Evolutionary conservation across 23 tunicate genomes (phyloP).

Genomic region (Halocynthia roretzi): DNA sequence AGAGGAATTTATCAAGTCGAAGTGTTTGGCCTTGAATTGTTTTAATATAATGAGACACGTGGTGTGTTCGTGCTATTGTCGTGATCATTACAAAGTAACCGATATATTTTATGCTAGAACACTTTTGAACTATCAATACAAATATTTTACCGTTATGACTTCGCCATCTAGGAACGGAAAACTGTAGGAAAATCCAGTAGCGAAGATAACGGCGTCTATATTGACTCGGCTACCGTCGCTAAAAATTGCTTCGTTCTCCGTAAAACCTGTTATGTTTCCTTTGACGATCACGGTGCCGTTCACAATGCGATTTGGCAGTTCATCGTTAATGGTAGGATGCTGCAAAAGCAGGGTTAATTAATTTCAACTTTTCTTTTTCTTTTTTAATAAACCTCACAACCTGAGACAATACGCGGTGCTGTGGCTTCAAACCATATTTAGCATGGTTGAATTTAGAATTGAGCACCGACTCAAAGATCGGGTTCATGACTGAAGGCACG

Average conservation of each 20-base stretch:
- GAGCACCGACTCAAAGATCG: neutral
- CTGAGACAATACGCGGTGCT: conserved; percentile 40
- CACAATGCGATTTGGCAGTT: conserved; percentile 24
- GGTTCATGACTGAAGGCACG: too few species aligned
- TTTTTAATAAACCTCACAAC: conserved; percentile 6
- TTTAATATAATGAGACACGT: too few species aligned
- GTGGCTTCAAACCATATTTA: conserved; percentile 46
- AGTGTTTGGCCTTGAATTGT: too few species aligned
- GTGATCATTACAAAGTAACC: too few species aligned
- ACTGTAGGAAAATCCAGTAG: conserved; percentile 26
- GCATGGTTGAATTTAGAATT: conserved; percentile 41
- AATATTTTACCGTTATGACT: neutral
- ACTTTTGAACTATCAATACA: too few species aligned
- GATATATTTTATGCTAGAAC: too few species aligned
- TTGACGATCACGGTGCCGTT: conserved; percentile 30
- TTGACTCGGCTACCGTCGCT: conserved; percentile 18
- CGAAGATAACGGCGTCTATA: conserved; percentile 32
- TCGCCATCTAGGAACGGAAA: conserved; percentile 17
- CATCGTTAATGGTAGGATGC: conserved; percentile 36
- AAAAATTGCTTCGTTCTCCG: conserved; percentile 14
- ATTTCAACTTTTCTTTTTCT: neutral
- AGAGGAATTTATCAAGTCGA: too few species aligned
- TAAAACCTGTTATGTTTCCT: conserved; percentile 12
- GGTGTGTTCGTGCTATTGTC: too few species aligned
- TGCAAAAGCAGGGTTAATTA: neutral